phyloP scores from a whole-genome alignment of 2,797 vertebrate species.

The Austrolebias charrua region DNA sequence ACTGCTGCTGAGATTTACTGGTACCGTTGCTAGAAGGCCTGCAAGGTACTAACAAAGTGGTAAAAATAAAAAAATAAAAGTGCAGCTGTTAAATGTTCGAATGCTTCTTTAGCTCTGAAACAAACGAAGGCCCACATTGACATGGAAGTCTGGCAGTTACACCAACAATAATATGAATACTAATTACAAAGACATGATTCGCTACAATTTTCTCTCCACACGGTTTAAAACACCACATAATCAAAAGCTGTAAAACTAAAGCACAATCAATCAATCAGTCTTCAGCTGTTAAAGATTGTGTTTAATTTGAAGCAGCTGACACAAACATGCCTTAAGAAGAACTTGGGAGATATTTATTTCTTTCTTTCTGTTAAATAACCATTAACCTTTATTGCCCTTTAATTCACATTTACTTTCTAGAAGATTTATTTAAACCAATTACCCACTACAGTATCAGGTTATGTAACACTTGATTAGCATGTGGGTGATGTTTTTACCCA shows the following conservation, averaged over 20 bases:
- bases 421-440: too few relatives aligned
- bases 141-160: too few relatives aligned
- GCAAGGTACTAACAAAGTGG: constrained; percentile 8
- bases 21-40: constrained; percentile 90
- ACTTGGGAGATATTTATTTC: too few relatives aligned
- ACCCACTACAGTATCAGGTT: too few relatives aligned
- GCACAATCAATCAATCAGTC: background rate
- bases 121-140: background rate
- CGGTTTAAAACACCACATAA: too few relatives aligned
- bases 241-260: background rate
- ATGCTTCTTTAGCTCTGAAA: background rate
- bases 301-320: background rate
- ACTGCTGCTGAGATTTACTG: constrained; percentile 78
- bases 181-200: too few relatives aligned
- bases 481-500: constrained; percentile 76
- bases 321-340: background rate
- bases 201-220: too few relatives aligned
- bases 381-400: background rate
- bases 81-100: background rate
- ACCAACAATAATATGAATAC: too few relatives aligned
- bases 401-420: background rate
- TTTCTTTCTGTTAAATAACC: too few relatives aligned
- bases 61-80: background rate
- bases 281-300: background rate
- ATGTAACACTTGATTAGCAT: background rate